These are phyloP conservation scores for Trichopoda pennipes DNA, from an alignment of 2,888 invertebrate species.

Conservation along the genomic window DNA sequence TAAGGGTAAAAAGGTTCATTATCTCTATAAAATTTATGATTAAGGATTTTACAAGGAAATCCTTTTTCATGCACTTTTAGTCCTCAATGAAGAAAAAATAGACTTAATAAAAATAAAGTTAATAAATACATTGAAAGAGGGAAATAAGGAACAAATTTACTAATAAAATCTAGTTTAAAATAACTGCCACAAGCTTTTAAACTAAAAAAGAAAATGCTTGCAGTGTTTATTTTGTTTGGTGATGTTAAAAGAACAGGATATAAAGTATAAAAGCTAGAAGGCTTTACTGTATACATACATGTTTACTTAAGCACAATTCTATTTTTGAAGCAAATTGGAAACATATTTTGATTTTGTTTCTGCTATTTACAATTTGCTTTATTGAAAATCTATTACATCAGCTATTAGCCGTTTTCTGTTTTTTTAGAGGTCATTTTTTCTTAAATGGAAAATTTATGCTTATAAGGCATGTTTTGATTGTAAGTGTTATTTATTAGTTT, in stretches of 20 bases:
- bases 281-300: not conserved
- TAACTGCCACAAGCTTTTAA: conserved; percentile 55
- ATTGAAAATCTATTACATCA: conserved; percentile 65
- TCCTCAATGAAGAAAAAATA: not conserved
- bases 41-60: conserved; percentile 31
- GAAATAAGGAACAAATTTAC: not conserved
- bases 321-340: conserved; percentile 21
- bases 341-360: conserved; percentile 35
- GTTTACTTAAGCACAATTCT: not conserved
- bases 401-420: conserved; percentile 57
- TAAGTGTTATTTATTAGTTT: conserved; percentile 52
- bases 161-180: conserved; percentile 36
- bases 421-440: conserved; percentile 19
- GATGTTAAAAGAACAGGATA: conserved; percentile 40
- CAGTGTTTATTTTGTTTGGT: conserved; percentile 9
- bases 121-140: not conserved
- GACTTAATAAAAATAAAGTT: not conserved
- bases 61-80: not conserved
- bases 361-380: conserved; percentile 54
- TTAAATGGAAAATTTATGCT: conserved; percentile 63
- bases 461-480: conserved; percentile 54
- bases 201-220: conserved; percentile 30
- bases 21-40: conserved; percentile 46
- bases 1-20: conserved; percentile 38
- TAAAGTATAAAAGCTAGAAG: conserved; percentile 46